Conservation (phyloP, 2,888 invertebrate genomes). For the Pomacea canaliculata region DNA sequence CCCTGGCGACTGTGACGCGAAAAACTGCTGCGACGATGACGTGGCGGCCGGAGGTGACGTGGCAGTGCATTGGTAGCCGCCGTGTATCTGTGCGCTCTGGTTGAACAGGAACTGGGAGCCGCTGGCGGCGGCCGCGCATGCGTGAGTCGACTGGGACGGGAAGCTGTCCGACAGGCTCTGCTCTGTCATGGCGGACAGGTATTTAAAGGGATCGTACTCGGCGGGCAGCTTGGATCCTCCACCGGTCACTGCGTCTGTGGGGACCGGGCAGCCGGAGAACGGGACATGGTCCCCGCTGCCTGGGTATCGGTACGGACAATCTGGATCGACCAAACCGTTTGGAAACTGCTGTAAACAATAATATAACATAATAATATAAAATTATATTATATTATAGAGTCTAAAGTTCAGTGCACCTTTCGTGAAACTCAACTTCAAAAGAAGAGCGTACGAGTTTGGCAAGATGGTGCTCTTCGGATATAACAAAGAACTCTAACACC, state of each 20-base stretch:
- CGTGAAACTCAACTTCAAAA: no score
- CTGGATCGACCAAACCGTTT: constrained; percentile 25
- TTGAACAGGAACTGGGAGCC: constrained; percentile 8
- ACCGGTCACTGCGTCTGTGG: constrained; percentile 1
- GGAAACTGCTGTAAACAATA: constrained; percentile 24
- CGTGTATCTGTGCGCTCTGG: constrained; percentile 5
- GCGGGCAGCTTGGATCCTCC: constrained; percentile 1
- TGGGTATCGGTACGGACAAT: constrained; percentile 22
- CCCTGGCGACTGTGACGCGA: constrained; percentile 20
- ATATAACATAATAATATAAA: background rate
- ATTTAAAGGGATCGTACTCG: constrained; percentile 38
- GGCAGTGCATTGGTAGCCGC: background rate
- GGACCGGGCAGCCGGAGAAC: constrained; percentile 2
- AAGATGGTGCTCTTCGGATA: no score
- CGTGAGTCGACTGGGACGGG: constrained; percentile 10
- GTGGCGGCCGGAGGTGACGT: constrained; percentile 12
- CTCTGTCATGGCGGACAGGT: constrained; percentile 37
- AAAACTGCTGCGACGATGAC: constrained; percentile 14
- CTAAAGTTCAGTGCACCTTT: no score
- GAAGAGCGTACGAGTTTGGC: no score
- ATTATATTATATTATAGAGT: no score
- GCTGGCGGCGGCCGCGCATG: constrained; percentile 13
- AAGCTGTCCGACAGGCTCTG: constrained; percentile 37
- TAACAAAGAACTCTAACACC: no score
- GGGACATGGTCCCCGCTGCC: background rate